phyloP scores from a whole-genome alignment of 2,888 invertebrate species.

The Micropterix aruncella region DNA sequence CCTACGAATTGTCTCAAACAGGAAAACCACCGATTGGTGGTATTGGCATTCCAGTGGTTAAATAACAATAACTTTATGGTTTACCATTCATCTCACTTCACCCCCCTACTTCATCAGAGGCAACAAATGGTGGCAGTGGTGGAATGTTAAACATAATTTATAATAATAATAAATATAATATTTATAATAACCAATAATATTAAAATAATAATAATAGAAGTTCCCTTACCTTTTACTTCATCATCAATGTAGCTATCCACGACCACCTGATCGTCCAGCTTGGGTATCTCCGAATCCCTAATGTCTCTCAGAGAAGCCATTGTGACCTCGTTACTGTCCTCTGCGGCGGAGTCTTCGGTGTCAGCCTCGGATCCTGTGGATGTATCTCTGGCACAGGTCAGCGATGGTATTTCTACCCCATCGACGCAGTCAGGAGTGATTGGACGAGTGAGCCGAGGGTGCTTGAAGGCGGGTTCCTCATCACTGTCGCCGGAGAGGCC shows the following conservation, averaged over 20 bases:
- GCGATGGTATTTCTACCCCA: constrained; percentile 23
- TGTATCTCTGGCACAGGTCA: constrained; percentile 15
- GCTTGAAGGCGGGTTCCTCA: constrained; percentile 64
- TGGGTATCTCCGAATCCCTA: neutral
- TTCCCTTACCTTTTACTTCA: constrained; percentile 3
- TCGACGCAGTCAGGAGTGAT: constrained; percentile 23
- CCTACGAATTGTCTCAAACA: too few species aligned
- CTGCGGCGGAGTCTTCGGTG: constrained; percentile 32
- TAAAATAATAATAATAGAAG: too few species aligned
- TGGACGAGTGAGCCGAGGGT: constrained; percentile 45
- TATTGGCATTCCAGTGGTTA: too few species aligned
- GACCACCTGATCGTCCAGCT: constrained; percentile 5
- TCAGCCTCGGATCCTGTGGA: constrained; percentile 46
- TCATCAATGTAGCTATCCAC: neutral
- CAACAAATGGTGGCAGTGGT: too few species aligned
- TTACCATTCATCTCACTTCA: too few species aligned
- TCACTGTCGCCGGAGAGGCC: constrained; percentile 39
- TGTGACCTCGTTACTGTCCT: constrained; percentile 19
- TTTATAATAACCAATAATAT: too few species aligned
- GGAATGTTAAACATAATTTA: too few species aligned
- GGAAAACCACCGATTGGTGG: too few species aligned
- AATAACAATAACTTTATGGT: too few species aligned
- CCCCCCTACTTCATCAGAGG: too few species aligned
- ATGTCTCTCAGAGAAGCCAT: constrained; percentile 10
- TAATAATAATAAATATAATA: too few species aligned